Base-by-base conservation (phyloP, 2,888 invertebrate species). In the Eledone cirrhosa region DNA sequence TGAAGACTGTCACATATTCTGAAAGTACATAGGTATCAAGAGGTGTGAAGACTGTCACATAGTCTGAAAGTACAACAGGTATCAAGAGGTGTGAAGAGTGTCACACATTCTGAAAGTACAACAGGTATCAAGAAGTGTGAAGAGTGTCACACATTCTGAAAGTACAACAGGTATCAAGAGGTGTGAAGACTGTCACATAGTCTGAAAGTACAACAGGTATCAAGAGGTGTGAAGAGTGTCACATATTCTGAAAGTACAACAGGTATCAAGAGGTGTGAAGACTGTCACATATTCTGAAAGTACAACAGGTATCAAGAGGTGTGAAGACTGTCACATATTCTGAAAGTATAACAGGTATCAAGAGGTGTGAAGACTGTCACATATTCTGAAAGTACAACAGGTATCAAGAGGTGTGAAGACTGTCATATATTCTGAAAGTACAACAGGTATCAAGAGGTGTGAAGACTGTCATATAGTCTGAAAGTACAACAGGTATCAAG, bases 151-250 rank as follows among this genome's bases (percentile, higher is more conserved):
- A 93, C 31, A 98, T 91, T 82, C 90, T 88, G 83, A 29, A 29
- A 29, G n/a, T 14, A 1, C 19, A 67, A 67, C 16, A 22, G 0
- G 27, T 2, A 29, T 2, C 11, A 67, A 24, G 0, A 94, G 89
- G 95, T 94, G 22, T 95, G 93, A 27, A 99, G 93, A 0, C 95
- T 96, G 86, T 98, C 98, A 33, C 97, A 93, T 29, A 98, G 91
- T 82, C 90, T 88, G 83, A 29, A 29, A 29, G n/a, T 14, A 1
- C 19, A 67, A 67, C 16, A 22, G 0, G 27, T 2, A 29, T 2
- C 11, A 67, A 24, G 0, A 94, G 89, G 95, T 94, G 22, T 95
- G 93, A 27, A 99, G 93, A 0, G 95, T 96, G 86, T 98, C 98
- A 33, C 97, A 93, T 29, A 98, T 91, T 82, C 90, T 88, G 83